phyloP scores from a whole-genome alignment of 2,888 invertebrate species.

The Nebria brevicollis region DNA sequence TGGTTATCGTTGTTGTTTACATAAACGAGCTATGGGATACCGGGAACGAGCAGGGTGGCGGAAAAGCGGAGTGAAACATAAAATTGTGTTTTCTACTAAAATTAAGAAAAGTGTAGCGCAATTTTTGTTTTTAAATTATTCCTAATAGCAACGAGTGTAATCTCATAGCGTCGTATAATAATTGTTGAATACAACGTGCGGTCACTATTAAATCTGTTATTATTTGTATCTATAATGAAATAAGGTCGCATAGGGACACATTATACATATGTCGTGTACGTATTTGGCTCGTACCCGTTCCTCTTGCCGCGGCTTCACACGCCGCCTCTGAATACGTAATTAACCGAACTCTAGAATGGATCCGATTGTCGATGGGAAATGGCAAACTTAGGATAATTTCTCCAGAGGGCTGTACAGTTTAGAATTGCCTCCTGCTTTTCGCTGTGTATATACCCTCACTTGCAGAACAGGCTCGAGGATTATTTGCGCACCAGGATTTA shows the following conservation, averaged over 20 bases:
- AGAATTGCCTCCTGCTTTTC: constrained; percentile 49
- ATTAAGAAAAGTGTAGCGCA: not conserved
- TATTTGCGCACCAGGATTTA: not conserved
- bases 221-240: constrained; percentile 44
- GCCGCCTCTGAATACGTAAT: constrained; percentile 45
- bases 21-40: constrained; percentile 23
- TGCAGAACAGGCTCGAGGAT: constrained; percentile 10
- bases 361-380: constrained; percentile 48
- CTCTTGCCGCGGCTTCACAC: not conserved
- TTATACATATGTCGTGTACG: not conserved
- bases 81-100: not conserved
- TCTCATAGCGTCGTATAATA: no score
- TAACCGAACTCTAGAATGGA: constrained; percentile 47
- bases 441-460: constrained; percentile 11
- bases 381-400: constrained; percentile 56
- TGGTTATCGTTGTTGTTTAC: constrained; percentile 37
- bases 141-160: not conserved
- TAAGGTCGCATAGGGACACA: not conserved
- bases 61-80: not conserved
- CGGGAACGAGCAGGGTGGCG: no score
- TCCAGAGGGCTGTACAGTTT: constrained; percentile 57
- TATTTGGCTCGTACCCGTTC: not conserved
- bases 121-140: not conserved
- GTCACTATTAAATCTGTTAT: constrained; percentile 19
- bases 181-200: not conserved